Conservation (phyloP, 2,888 invertebrate species). For the Chloroclysta siterata region DNA sequence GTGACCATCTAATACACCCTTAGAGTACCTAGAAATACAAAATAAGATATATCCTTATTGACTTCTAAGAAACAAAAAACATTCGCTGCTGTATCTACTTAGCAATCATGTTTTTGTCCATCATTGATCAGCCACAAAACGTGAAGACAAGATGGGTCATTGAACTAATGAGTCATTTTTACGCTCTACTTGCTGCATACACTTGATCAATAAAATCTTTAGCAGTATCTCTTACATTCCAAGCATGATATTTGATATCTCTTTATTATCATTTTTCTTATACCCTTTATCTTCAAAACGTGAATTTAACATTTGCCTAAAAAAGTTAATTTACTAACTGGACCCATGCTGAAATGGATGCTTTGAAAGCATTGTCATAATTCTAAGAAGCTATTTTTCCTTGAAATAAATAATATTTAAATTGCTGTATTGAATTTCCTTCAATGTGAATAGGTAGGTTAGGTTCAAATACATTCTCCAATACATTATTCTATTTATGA, state of each 20-base stretch:
- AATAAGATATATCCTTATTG: neutral
- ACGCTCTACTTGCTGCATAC: constrained; percentile 65
- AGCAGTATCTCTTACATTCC: constrained; percentile 10
- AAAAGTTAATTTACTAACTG: neutral
- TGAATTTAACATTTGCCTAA: too few relatives aligned
- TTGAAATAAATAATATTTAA: neutral
- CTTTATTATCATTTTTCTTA: too few relatives aligned
- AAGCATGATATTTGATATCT: neutral
- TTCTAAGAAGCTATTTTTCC: neutral
- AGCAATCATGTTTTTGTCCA: constrained; percentile 30
- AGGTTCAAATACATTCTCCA: too few relatives aligned
- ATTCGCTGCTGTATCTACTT: constrained; percentile 4
- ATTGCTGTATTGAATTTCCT: constrained; percentile 13
- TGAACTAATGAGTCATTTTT: constrained; percentile 71
- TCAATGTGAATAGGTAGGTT: neutral
- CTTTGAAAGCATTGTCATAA: neutral
- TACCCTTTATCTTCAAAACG: too few relatives aligned
- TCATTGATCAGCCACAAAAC: constrained; percentile 26
- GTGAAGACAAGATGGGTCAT: constrained; percentile 59
- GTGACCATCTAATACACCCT: too few relatives aligned
- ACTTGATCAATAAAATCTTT: constrained; percentile 56
- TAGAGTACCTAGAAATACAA: too few relatives aligned
- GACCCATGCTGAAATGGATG: too few relatives aligned
- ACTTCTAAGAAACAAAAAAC: neutral
- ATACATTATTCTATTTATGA: too few relatives aligned